Evolutionary conservation across 2,113 vertebrate species (phyloP).

Genomic region (Osmerus eperlanus): DNA sequence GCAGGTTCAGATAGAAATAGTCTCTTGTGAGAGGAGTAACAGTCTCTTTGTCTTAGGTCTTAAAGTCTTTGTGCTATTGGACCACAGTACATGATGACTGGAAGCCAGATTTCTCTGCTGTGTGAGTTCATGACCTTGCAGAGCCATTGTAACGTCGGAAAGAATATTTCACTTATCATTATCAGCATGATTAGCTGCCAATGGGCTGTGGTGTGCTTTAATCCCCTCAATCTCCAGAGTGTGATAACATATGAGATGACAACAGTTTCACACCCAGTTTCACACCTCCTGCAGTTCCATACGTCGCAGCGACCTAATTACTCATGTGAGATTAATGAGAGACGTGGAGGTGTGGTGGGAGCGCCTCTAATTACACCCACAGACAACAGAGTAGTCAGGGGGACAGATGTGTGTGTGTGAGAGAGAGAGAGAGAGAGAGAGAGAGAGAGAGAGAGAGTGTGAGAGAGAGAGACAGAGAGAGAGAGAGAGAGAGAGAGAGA

Average conservation of each 20-base stretch:
- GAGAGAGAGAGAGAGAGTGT: neutral
- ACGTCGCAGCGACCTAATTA: slow-evolving; percentile 60
- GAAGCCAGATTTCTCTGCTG: neutral
- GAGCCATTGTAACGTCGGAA: slow-evolving; percentile 44
- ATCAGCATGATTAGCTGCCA: slow-evolving; percentile 66
- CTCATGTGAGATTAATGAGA: slow-evolving; percentile 71
- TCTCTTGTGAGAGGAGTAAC: neutral
- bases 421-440: too few relatives aligned
- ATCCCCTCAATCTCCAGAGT: slow-evolving; percentile 55
- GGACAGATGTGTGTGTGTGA: slow-evolving; percentile 16
- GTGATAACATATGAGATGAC: slow-evolving; percentile 66
- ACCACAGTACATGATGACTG: neutral
- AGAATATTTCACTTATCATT: slow-evolving; percentile 62
- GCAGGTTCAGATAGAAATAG: neutral
- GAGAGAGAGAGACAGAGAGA: too few relatives aligned
- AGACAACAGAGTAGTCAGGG: slow-evolving; percentile 37
- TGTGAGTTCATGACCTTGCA: slow-evolving; percentile 52
- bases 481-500: too few relatives aligned
- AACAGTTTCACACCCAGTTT: slow-evolving; percentile 70
- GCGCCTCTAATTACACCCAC: slow-evolving; percentile 58
- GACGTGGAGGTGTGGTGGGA: slow-evolving; percentile 61
- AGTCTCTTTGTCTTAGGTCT: neutral
- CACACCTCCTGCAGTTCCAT: slow-evolving; percentile 60
- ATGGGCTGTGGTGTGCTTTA: slow-evolving; percentile 60
- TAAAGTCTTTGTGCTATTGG: neutral